phyloP scores from a whole-genome alignment of 2,797 vertebrate genomes.

The Coranthus polyacanthus region DNA sequence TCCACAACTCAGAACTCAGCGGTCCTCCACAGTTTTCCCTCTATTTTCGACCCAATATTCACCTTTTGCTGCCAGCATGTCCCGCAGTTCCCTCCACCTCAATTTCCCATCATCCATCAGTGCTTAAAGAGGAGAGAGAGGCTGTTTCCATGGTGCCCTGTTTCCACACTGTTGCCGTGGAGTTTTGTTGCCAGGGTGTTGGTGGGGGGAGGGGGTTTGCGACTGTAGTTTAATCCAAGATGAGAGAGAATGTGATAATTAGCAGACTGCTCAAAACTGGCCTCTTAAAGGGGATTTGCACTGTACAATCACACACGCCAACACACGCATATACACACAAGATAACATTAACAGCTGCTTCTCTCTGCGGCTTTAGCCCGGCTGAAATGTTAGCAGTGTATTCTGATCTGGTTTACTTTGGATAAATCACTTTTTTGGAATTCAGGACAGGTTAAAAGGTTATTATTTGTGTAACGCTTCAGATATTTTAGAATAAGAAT shows the following conservation, averaged over 20 bases:
- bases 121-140: slow-evolving; percentile 30
- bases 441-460: slow-evolving; percentile 36
- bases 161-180: slow-evolving; percentile 69
- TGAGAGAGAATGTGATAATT: slow-evolving; percentile 80
- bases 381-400: slow-evolving; percentile 42
- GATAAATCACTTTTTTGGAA: slow-evolving; percentile 60
- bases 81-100: slow-evolving; percentile 19
- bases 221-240: slow-evolving; percentile 81
- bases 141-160: slow-evolving; percentile 78
- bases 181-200: slow-evolving; percentile 72
- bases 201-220: slow-evolving; percentile 52
- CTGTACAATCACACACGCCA: slow-evolving; percentile 24
- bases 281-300: slow-evolving; percentile 69
- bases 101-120: slow-evolving; percentile 63
- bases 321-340: slow-evolving; percentile 15
- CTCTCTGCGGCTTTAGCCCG: slow-evolving; percentile 43
- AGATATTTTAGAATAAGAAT: slow-evolving; percentile 24
- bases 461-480: slow-evolving; percentile 21
- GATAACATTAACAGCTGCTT: slow-evolving; percentile 52
- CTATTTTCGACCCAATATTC: no score
- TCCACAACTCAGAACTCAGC: no score
- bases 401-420: slow-evolving; percentile 58
- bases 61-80: slow-evolving; percentile 3
- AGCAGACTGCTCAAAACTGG: slow-evolving; percentile 68
- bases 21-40: no score